phyloP scores from a whole-genome alignment of 2,888 invertebrate species.

The Habroteleia sp. region DNA sequence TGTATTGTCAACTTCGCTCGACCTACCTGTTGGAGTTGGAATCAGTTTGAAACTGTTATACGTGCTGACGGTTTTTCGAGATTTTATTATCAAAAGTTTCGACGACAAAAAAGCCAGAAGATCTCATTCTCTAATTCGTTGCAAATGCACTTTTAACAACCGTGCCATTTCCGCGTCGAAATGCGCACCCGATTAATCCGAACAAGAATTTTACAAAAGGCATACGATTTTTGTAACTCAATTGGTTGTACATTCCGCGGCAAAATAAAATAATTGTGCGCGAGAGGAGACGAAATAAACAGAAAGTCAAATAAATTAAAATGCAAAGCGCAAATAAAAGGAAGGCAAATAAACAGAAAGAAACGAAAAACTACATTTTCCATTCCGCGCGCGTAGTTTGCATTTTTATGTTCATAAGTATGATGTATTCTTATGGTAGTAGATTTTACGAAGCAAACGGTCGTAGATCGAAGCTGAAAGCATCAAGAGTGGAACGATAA shows the following conservation, averaged over 20 bases:
- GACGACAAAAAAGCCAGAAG: constrained; percentile 9
- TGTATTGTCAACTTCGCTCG: constrained; percentile 71
- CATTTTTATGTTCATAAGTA: constrained; percentile 47
- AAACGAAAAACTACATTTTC: constrained; percentile 23
- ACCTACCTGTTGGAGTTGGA: constrained; percentile 73
- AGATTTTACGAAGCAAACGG: constrained; percentile 51
- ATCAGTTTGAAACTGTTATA: constrained; percentile 62
- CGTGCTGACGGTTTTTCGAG: constrained; percentile 55
- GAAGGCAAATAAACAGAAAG: constrained; percentile 4
- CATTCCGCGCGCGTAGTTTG: constrained; percentile 27
- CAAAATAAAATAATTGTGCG: too few relatives aligned
- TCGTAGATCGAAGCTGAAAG: constrained; percentile 51
- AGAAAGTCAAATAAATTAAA: too few relatives aligned
- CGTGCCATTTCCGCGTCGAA: neutral
- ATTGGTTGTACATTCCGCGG: too few relatives aligned
- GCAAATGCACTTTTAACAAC: constrained; percentile 23
- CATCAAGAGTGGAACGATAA: constrained; percentile 57
- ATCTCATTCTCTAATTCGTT: constrained; percentile 27
- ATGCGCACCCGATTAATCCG: neutral
- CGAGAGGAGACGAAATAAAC: too few relatives aligned
- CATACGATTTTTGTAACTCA: too few relatives aligned
- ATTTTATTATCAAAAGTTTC: constrained; percentile 61
- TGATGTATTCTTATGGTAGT: constrained; percentile 48
- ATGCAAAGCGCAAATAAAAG: neutral
- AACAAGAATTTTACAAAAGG: constrained; percentile 9